phyloP scores from a whole-genome alignment of 2,797 vertebrate species.

The Hippopotamyrus pictus region DNA sequence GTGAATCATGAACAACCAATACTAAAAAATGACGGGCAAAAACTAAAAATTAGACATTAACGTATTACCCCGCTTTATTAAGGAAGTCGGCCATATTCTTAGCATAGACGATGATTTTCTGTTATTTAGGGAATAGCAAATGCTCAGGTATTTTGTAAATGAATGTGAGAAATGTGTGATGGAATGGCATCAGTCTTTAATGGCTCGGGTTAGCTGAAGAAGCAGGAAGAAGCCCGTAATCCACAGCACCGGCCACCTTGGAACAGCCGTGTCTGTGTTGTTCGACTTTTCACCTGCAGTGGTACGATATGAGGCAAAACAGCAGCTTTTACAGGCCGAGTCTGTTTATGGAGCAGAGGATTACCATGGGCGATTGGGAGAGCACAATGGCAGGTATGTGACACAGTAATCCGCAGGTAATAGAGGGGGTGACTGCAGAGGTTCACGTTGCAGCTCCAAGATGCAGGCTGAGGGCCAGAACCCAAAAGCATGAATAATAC shows the following conservation, averaged over 20 bases:
- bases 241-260: not conserved
- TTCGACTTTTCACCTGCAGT: not conserved
- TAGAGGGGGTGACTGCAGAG: constrained; percentile 25
- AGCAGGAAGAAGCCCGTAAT: constrained; percentile 29
- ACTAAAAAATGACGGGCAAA: not conserved
- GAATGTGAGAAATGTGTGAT: not conserved
- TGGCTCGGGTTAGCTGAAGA: not conserved
- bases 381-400: constrained; percentile 3
- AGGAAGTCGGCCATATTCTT: not conserved
- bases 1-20: not conserved
- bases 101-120: not conserved
- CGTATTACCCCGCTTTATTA: not conserved
- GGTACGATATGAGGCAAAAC: not conserved
- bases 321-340: not conserved
- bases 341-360: constrained; percentile 5
- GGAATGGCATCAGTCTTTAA: not conserved
- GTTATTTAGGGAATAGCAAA: not conserved
- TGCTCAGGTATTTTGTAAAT: not conserved
- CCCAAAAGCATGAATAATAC: constrained; percentile 17
- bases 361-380: constrained; percentile 6
- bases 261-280: not conserved
- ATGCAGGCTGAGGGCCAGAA: not conserved
- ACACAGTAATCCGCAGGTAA: constrained; percentile 29
- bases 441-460: not conserved
- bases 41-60: not conserved